Evolutionary conservation across 2,113 vertebrate genomes (phyloP).

Genomic region (Panurus biarmicus): DNA sequence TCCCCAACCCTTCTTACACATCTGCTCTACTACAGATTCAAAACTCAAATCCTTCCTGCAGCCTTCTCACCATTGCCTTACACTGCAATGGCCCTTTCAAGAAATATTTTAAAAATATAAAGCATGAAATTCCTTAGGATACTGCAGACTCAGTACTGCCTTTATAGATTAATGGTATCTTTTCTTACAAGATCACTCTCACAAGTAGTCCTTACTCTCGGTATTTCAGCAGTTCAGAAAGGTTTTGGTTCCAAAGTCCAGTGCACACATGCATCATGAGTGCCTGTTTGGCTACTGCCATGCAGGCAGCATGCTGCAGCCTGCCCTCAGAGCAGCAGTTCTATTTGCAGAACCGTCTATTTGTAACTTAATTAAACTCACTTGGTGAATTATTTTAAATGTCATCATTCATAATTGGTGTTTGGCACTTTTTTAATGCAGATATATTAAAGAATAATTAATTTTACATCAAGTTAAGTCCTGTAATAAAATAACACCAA

Average conservation of each 20-base stretch:
- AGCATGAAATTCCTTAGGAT: neutral
- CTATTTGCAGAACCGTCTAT: constrained; percentile 2
- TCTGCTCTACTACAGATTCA: neutral
- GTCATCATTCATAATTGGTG: neutral
- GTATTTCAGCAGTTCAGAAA: neutral
- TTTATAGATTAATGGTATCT: neutral
- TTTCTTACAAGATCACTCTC: neutral
- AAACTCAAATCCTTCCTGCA: neutral
- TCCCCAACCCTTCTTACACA: neutral
- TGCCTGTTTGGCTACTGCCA: neutral
- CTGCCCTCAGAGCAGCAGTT: neutral
- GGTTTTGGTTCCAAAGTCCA: neutral
- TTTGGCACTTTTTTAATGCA: neutral
- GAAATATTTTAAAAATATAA: neutral
- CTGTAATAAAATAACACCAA: neutral
- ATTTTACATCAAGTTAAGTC: neutral
- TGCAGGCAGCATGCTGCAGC: neutral
- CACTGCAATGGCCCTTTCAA: neutral
- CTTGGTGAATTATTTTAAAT: constrained; percentile 13
- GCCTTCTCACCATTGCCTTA: neutral
- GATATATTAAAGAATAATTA: constrained; percentile 18
- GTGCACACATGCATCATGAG: neutral
- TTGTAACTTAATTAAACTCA: constrained; percentile 20
- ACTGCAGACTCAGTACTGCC: neutral
- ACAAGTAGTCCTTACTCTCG: neutral